Conservation (phyloP, 30 jellyfish, hydroid and myxozoan species). For the Turritopsis dohrnii region DNA sequence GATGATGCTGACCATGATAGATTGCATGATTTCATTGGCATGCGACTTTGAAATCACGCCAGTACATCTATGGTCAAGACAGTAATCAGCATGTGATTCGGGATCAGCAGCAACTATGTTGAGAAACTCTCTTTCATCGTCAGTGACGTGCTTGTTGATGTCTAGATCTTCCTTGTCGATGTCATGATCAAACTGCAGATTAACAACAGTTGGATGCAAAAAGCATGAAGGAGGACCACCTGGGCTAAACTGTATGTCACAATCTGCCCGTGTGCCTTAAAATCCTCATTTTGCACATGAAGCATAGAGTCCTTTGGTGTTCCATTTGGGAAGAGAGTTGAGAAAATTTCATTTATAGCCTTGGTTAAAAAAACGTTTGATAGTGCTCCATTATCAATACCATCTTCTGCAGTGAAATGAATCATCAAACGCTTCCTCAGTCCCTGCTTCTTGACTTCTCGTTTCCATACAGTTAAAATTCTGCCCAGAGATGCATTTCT, state of each 20-base stretch:
- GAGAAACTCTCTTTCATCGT: neutral
- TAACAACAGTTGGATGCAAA: neutral
- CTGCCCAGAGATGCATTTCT: conserved; percentile 12
- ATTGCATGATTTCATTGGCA: too few relatives aligned
- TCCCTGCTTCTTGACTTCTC: conserved; percentile 23
- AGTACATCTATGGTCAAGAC: too few relatives aligned
- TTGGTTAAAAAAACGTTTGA: conserved; percentile 30
- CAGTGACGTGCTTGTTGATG: conserved; percentile 13
- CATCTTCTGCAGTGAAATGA: conserved; percentile 39
- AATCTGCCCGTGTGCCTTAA: conserved; percentile 40
- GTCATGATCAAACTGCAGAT: neutral
- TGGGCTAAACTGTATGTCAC: conserved; percentile 35
- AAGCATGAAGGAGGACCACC: conserved; percentile 50
- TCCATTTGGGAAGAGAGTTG: conserved; percentile 33
- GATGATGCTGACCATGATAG: too few relatives aligned
- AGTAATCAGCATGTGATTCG: too few relatives aligned
- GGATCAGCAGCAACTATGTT: neutral
- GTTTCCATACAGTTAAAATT: conserved; percentile 19
- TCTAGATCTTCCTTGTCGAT: neutral
- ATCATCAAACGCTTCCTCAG: conserved; percentile 23
- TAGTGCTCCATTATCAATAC: conserved; percentile 38
- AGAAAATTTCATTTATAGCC: conserved; percentile 23
- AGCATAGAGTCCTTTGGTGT: conserved; percentile 27
- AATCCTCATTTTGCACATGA: conserved; percentile 44
- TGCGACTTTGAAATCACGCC: too few relatives aligned